Evolutionary conservation across 64 coral and sea anemone genomes (phyloP).

Genomic region (Exaiptasia diaphana): DNA sequence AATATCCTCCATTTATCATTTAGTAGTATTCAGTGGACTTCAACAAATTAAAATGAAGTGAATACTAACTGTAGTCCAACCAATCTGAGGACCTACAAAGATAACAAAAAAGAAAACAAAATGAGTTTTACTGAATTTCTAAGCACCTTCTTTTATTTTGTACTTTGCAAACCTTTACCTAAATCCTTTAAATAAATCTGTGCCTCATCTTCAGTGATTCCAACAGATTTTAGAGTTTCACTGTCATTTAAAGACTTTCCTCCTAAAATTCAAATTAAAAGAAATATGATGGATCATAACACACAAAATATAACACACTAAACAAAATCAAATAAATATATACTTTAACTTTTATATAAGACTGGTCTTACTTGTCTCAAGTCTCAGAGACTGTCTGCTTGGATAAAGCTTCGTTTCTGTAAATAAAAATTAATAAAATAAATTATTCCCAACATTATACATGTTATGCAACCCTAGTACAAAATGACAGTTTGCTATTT

Average conservation of each 20-base stretch:
- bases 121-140: too few relatives aligned
- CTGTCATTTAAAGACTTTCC: slow-evolving; percentile 84
- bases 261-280: slow-evolving; percentile 30
- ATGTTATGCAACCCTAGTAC: too few relatives aligned
- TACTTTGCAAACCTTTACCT: too few relatives aligned
- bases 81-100: slow-evolving; percentile 85
- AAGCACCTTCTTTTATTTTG: too few relatives aligned
- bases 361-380: slow-evolving; percentile 90
- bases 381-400: slow-evolving; percentile 77
- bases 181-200: slow-evolving; percentile 84
- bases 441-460: too few relatives aligned
- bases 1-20: too few relatives aligned
- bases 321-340: not conserved
- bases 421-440: slow-evolving; percentile 11
- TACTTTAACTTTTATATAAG: too few relatives aligned
- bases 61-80: slow-evolving; percentile 82
- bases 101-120: not conserved
- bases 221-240: slow-evolving; percentile 57
- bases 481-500: too few relatives aligned
- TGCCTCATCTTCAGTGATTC: slow-evolving; percentile 43
- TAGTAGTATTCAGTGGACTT: too few relatives aligned
- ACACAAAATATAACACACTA: not conserved
- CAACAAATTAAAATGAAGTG: too few relatives aligned
- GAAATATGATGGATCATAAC: not conserved
- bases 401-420: slow-evolving; percentile 79